A percentile compares a stretch with the other conserved stretches of the same genome.
These are phyloP conservation scores for Asbolus verrucosus DNA, from an alignment of 1,140 invertebrate species.

Conservation along the genomic window DNA sequence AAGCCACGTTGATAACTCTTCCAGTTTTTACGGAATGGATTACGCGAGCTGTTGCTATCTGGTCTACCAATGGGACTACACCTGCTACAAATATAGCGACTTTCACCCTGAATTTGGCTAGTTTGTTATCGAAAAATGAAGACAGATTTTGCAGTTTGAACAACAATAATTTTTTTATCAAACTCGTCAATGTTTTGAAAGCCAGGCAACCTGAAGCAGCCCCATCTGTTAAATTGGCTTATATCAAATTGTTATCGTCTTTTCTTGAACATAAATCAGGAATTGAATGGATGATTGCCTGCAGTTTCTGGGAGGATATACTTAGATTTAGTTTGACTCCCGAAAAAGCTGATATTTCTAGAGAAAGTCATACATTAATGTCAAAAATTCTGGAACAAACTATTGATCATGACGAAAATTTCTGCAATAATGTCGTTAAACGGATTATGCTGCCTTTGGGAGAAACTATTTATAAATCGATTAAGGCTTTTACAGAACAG, in stretches of 20 bases:
- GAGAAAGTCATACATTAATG: constrained; percentile 71
- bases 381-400: constrained; percentile 65
- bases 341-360: constrained; percentile 70
- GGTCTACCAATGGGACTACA: constrained; percentile 48
- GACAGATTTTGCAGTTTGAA: constrained; percentile 63
- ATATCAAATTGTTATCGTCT: constrained; percentile 70
- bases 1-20: constrained; percentile 32
- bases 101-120: constrained; percentile 67
- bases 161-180: constrained; percentile 63
- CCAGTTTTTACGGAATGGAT: constrained; percentile 55
- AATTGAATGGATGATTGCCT: constrained; percentile 69
- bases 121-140: constrained; percentile 65
- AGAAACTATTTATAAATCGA: constrained; percentile 10
- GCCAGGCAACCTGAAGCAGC: constrained; percentile 60
- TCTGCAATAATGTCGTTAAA: constrained; percentile 45
- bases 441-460: constrained; percentile 43
- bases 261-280: constrained; percentile 69
- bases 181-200: constrained; percentile 63
- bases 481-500: not conserved
- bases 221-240: constrained; percentile 72
- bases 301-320: constrained; percentile 69
- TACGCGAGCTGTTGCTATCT: constrained; percentile 47
- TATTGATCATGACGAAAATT: constrained; percentile 40
- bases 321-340: constrained; percentile 67
- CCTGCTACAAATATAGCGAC: constrained; percentile 64